Base-by-base conservation (phyloP, 2,888 invertebrate genomes). In the Apamea epomidion region DNA sequence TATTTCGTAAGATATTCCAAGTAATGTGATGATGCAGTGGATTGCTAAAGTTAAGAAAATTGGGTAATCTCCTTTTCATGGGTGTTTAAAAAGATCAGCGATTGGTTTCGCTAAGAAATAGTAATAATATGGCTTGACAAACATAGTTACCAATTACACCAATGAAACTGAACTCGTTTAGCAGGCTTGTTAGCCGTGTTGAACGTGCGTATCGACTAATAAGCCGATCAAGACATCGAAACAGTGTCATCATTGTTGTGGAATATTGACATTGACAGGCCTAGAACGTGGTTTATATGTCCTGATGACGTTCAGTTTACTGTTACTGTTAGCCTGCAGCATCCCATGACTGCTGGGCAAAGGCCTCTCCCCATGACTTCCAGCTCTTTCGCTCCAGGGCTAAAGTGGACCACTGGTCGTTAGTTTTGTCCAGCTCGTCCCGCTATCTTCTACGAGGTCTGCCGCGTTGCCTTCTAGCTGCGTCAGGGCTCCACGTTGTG, bases 1-100 rank as follows among this genome's bases (percentile, higher is more conserved):
- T 21, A 51, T 67, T 42, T 82, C n/a, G 10, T 48, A 65, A 75
- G 29, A 67, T 8, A 58, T 82, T 16, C 1, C 21, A n/a, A 70
- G 8, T 25, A 29, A 42, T 51, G 1, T 45, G 32, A n/a, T n/a
- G n/a, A 37, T 18, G 12, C 29, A 32, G 6, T 14, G 8, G 2
- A 5, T 60, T 60, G 58, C 8, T 45, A 42, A 42, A 10, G 12
- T 37, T 60, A 14, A 0, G 7, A 21, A 29, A 21, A 45, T 29
- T 42, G n/a, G 0, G 8, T 42, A 14, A 37, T n/a, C 72, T 65
- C 4, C 21, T 67, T 76, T 58, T 45, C 7, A n/a, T 2, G 2
- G 7, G 7, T 8, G 0, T 42, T 32, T 48, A 6, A 29, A 32
- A 32, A 48, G 6, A 32, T 12, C 73, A 7, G 29, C 1, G 2